These are phyloP conservation scores for Haemorhous mexicanus DNA, from an alignment of 2,113 vertebrate species.

Conservation along the genomic window DNA sequence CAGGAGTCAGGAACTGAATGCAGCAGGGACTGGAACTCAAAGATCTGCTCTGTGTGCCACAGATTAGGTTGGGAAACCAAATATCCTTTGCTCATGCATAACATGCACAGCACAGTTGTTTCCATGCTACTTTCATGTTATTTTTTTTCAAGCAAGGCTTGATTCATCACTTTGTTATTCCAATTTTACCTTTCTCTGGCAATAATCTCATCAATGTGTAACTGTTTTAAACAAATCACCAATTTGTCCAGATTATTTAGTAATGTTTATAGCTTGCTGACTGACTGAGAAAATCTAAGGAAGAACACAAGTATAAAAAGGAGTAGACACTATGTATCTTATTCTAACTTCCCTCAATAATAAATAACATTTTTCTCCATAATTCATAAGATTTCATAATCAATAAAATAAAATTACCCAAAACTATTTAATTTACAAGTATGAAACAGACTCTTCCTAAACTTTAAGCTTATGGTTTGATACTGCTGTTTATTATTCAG, in stretches of 20 bases:
- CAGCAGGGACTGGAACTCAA: neutral
- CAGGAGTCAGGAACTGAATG: fast-evolving
- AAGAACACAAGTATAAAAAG: neutral
- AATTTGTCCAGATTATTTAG: neutral
- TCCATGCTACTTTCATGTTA: neutral
- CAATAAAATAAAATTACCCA: neutral
- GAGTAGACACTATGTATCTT: neutral
- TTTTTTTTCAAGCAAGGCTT: neutral
- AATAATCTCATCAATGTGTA: neutral
- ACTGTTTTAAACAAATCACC: neutral
- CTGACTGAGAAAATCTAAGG: neutral
- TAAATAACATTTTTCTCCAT: neutral
- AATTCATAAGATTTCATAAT: neutral
- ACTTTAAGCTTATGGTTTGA: neutral
- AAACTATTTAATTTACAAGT: neutral
- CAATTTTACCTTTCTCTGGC: neutral
- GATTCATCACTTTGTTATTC: neutral
- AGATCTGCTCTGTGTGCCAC: neutral
- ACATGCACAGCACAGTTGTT: neutral
- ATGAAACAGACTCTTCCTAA: neutral
- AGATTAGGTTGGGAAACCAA: neutral
- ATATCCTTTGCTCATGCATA: fast-evolving
- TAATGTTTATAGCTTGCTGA: neutral
- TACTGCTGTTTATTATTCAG: neutral
- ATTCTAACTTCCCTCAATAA: neutral